Evolutionary conservation across 2,113 vertebrate genomes (phyloP).

Genomic region (Bos javanicus): DNA sequence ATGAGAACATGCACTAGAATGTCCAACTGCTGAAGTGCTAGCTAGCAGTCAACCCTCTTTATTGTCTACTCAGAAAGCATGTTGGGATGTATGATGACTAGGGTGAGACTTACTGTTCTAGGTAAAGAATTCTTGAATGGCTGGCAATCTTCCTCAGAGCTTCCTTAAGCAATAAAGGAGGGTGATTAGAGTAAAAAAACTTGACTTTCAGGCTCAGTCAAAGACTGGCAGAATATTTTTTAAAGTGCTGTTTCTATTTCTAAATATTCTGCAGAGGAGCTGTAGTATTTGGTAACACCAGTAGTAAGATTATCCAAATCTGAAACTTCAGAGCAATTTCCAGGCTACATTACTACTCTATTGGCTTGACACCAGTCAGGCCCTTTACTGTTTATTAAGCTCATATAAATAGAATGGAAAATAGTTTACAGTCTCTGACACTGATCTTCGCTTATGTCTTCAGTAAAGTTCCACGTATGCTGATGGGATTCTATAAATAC

Average conservation of each 20-base stretch:
- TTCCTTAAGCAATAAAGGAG: background rate
- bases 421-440: constrained; percentile 41
- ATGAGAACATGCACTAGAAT: background rate
- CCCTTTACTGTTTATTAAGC: constrained; percentile 53
- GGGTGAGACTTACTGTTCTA: background rate
- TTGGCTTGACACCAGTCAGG: constrained; percentile 36
- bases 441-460: background rate
- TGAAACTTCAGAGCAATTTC: constrained; percentile 53
- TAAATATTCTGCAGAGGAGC: background rate
- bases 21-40: background rate
- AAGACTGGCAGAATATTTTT: background rate
- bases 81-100: rapidly evolving
- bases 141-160: background rate
- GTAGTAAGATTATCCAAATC: constrained; percentile 32
- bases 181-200: background rate
- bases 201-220: background rate
- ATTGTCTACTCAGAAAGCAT: background rate
- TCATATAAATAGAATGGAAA: constrained; percentile 61
- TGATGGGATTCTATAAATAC: constrained; percentile 52
- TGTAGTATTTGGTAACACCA: constrained; percentile 35
- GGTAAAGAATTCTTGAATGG: background rate
- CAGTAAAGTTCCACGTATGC: constrained; percentile 1
- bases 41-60: background rate
- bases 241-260: constrained; percentile 24
- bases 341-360: constrained; percentile 40